Base-by-base conservation (phyloP, 2,113 vertebrate species). In the Erinaceus europaeus region DNA sequence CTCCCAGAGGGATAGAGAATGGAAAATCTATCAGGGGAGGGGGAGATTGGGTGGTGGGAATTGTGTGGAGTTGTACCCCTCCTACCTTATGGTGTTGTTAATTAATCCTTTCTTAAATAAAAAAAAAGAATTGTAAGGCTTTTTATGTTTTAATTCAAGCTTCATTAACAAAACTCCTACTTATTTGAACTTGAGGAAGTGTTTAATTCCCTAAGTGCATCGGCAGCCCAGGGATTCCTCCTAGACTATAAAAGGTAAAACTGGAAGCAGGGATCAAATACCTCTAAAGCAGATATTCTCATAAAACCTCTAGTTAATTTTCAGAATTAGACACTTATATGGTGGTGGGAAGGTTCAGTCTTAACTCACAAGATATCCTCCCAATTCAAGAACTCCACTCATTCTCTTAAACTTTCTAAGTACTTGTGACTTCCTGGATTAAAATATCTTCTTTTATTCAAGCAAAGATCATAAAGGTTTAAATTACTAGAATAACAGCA, bases 91-190 rank as follows among this genome's bases (percentile, higher is more conserved):
- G n/a, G n/a, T n/a, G n/a, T n/a, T n/a, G n/a, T n/a, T n/a, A n/a
- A n/a, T n/a, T n/a, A n/a, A n/a, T n/a, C n/a, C n/a, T n/a, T n/a
- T n/a, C n/a, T n/a, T n/a, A n/a, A n/a, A n/a, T n/a, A n/a, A n/a
- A n/a, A n/a, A n/a, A n/a, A n/a, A n/a, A n/a, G n/a, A n/a, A n/a
- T n/a, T n/a, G n/a, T n/a, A n/a, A n/a, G n/a, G n/a, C n/a, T n/a
- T n/a, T n/a, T n/a, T n/a, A n/a, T n/a, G n/a, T n/a, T 15, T 64
- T 88, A 86, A 38, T 20, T 78, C n/a, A 64, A 81, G 59, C 83
- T 68, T 84, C 38, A 46, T 44, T 23, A 77, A 82, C 25, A 88
- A 75, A n/a, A 88, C 23, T 62, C 52, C 50, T 71, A 80, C 29
- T 94, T 34, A 55, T 14, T 27, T 68, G 23, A 44, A 79, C 9